Evolutionary conservation across 2,888 invertebrate genomes (phyloP).

Genomic region (Philaethria dido): DNA sequence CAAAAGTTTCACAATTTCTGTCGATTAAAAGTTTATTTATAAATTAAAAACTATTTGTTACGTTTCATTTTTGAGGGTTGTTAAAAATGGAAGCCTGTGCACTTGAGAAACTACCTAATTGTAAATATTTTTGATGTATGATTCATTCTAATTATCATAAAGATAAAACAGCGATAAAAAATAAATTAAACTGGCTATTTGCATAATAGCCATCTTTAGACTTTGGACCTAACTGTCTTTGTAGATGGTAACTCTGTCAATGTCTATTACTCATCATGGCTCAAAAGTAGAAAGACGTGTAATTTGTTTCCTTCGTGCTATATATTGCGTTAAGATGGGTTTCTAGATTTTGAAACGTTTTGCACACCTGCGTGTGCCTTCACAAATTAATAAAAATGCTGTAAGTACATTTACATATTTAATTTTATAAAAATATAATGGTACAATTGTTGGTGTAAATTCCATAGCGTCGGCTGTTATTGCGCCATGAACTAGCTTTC

Average conservation of each 20-base stretch:
- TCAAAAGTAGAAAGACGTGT: constrained; percentile 68
- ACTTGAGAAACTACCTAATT: not conserved
- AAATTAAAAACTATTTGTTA: too few species aligned
- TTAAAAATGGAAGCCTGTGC: not conserved
- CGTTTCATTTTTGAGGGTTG: not conserved
- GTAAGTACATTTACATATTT: constrained; percentile 80
- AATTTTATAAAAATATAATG: constrained; percentile 3
- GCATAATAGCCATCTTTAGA: not conserved
- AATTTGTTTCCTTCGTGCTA: constrained; percentile 77
- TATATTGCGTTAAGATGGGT: constrained; percentile 87
- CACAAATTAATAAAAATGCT: constrained; percentile 85
- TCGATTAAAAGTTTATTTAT: too few species aligned
- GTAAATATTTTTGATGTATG: not conserved
- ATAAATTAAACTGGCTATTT: not conserved
- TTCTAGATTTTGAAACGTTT: constrained; percentile 85
- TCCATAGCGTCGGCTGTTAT: constrained; percentile 38
- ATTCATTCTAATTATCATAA: not conserved
- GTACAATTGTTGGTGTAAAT: constrained; percentile 18
- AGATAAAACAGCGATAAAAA: not conserved
- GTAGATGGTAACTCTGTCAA: constrained; percentile 15
- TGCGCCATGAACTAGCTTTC: constrained; percentile 40
- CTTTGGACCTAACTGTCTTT: constrained; percentile 3
- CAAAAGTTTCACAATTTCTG: too few species aligned
- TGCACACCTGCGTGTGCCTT: constrained; percentile 90
- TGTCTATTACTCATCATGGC: constrained; percentile 77